Evolutionary conservation across 1,140 invertebrate species (phyloP), one percentile per base, ranked within the genome.

Genomic region (Gerris buenoi): DNA sequence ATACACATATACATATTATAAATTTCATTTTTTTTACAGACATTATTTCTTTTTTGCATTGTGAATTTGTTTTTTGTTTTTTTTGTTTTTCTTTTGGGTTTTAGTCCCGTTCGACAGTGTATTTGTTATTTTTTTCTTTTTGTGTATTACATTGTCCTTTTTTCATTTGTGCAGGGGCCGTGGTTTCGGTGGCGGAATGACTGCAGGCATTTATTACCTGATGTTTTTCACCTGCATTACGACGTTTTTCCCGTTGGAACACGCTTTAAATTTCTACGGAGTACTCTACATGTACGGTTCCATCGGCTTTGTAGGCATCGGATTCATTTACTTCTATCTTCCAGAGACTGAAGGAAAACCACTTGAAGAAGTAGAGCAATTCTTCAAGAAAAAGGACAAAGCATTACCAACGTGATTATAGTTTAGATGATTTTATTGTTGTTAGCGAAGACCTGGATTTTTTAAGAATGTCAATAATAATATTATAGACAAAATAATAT

Each of bases 311-410:
- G 1, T 69, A 14, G 72, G 72, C 2, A 27, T 71, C 13, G 13
- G 69, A 18, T 74, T 69, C 63, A 57, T 74, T 10, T 72, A 71
- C 59, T 68, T 69, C 23, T 65, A 25, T 60, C 62, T 74, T 25
- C 72, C 72, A 22, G 73, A 74, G 63, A 74, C 73, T 0, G 71
- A 73, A 66, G 72, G 72, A 18, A 71, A 68, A 67, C 68, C 68
- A 2, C 33, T 74, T 14, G 63, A 69, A 57, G 72, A 73, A 57
- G 68, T 74, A 2, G 72, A 74, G 67, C 57, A 68, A n/a, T 57
- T 68, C 67, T 72, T 73, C 27, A 59, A 58, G 26, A 59, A 66
- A 23, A 70, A 63, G 23, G 3, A 22, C 5, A 60, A 60, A 60
- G 23, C 15, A 60, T 5, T 14, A 60, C 15, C 58, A 14, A 15